Percentiles rank a stretch among this genome's conserved stretches.
These are phyloP conservation scores for Apostichopus californicus DNA, from an alignment of 35 echinoderm and acorn worm genomes.

Conservation along the genomic window DNA sequence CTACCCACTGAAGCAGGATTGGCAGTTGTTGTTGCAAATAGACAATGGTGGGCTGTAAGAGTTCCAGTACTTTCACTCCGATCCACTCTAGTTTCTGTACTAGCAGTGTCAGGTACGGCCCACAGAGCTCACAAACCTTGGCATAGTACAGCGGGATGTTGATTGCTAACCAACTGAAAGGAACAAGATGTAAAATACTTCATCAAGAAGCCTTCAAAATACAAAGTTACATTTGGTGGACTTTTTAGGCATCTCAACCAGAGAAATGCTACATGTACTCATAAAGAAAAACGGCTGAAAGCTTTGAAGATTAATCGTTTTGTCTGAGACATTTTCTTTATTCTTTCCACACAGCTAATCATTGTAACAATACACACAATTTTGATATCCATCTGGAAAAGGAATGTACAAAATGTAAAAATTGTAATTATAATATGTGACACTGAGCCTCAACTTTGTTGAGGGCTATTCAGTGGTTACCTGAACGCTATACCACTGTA, in stretches of 20 bases:
- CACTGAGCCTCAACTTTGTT: too few species aligned
- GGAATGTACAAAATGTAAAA: too few species aligned
- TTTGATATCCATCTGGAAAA: too few species aligned
- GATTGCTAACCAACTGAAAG: constrained; percentile 71
- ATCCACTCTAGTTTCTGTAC: constrained; percentile 64
- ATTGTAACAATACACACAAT: too few species aligned
- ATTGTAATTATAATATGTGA: too few species aligned
- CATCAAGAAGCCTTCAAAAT: constrained; percentile 18
- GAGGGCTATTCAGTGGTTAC: constrained; percentile 31
- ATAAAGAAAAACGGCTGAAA: too few species aligned
- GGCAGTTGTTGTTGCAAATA: constrained; percentile 72
- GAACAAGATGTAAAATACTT: constrained; percentile 14
- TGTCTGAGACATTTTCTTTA: too few species aligned
- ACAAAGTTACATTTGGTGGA: constrained; percentile 14
- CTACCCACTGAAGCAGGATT: constrained; percentile 78
- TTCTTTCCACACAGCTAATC: too few species aligned
- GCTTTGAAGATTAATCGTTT: too few species aligned
- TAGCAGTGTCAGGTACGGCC: constrained; percentile 75
- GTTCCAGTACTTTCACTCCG: constrained; percentile 53
- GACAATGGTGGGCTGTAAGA: constrained; percentile 59
- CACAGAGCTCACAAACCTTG: constrained; percentile 81
- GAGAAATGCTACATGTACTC: background rate
- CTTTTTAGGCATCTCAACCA: constrained; percentile 7
- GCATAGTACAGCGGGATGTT: constrained; percentile 86
- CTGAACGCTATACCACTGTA: constrained; percentile 62